Evolutionary conservation across 1,140 invertebrate species (phyloP).

Genomic region (Drosophila ambigua): DNA sequence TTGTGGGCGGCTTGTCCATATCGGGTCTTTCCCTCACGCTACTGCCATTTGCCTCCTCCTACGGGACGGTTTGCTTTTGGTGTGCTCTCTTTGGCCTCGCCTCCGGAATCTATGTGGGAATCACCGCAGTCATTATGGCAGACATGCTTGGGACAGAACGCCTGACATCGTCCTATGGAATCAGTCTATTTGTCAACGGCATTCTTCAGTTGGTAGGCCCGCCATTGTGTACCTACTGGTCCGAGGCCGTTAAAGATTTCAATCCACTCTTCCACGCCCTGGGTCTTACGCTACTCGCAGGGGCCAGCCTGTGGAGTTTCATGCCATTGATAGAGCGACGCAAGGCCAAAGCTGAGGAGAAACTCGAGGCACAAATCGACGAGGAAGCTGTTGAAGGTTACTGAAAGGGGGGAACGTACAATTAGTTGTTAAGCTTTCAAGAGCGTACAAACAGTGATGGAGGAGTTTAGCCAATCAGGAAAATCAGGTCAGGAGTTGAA

Average conservation of each 20-base stretch:
- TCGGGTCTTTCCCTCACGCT: slow-evolving; percentile 90
- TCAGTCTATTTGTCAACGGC: slow-evolving; percentile 93
- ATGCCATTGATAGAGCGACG: slow-evolving; percentile 87
- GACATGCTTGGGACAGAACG: slow-evolving; percentile 92
- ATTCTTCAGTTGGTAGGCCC: slow-evolving; percentile 91
- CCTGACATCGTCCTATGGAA: slow-evolving; percentile 93
- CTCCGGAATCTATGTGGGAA: slow-evolving; percentile 93
- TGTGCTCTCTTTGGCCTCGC: slow-evolving; percentile 91
- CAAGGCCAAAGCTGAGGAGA: slow-evolving; percentile 63
- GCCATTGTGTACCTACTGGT: slow-evolving; percentile 90
- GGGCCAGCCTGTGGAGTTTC: slow-evolving; percentile 89
- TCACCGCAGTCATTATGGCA: slow-evolving; percentile 93
- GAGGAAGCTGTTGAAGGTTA: slow-evolving; percentile 59
- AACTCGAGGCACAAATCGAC: slow-evolving; percentile 55
- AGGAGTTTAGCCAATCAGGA: slow-evolving; percentile 5
- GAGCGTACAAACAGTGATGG: slow-evolving; percentile 51
- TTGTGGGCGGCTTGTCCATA: slow-evolving; percentile 89
- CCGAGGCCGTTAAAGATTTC: slow-evolving; percentile 87
- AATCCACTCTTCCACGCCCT: slow-evolving; percentile 89
- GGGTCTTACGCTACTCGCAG: slow-evolving; percentile 89
- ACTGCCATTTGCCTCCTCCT: slow-evolving; percentile 87
- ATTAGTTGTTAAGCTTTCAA: slow-evolving; percentile 64
- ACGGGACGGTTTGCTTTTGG: slow-evolving; percentile 86
- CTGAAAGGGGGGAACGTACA: slow-evolving; percentile 59
- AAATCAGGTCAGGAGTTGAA: slow-evolving; percentile 11